Percentiles rank a stretch among this genome's conserved stretches.
Conservation (phyloP, 2,888 invertebrate genomes). For the Dexiosoma caninum region DNA sequence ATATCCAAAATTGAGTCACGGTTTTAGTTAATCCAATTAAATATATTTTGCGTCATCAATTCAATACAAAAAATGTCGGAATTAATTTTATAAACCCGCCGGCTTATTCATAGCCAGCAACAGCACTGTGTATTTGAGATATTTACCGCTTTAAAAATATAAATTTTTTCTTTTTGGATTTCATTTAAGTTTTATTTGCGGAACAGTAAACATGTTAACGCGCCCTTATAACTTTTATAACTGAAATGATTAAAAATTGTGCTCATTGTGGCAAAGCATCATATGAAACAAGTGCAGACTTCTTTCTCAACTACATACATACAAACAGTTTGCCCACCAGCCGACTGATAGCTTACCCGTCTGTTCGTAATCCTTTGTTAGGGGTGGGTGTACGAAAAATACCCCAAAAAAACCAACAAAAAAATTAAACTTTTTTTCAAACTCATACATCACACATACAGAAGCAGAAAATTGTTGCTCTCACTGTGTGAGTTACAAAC, state of each 20-base stretch:
- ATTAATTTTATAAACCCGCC: conserved; percentile 28
- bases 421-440: conserved; percentile 12
- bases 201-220: conserved; percentile 57
- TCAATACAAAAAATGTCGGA: background rate
- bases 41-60: background rate
- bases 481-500: conserved; percentile 10
- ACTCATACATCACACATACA: conserved; percentile 5
- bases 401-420: background rate
- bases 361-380: conserved; percentile 26
- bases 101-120: background rate
- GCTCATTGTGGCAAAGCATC: conserved; percentile 54
- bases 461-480: conserved; percentile 51
- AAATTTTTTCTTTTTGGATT: background rate
- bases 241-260: conserved; percentile 62
- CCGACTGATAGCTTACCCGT: background rate
- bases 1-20: conserved; percentile 12
- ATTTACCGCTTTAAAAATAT: background rate
- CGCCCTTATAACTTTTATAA: conserved; percentile 57
- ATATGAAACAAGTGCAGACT: conserved; percentile 55
- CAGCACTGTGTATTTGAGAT: background rate
- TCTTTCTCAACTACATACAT: conserved; percentile 6
- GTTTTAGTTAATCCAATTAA: conserved; percentile 1
- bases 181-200: conserved; percentile 33
- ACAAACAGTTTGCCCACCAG: background rate
- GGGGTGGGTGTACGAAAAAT: conserved; percentile 45